Evolutionary conservation across 2,888 invertebrate species (phyloP), one percentile per base, ranked within the genome.

Genomic region (Stomorhina lunata): DNA sequence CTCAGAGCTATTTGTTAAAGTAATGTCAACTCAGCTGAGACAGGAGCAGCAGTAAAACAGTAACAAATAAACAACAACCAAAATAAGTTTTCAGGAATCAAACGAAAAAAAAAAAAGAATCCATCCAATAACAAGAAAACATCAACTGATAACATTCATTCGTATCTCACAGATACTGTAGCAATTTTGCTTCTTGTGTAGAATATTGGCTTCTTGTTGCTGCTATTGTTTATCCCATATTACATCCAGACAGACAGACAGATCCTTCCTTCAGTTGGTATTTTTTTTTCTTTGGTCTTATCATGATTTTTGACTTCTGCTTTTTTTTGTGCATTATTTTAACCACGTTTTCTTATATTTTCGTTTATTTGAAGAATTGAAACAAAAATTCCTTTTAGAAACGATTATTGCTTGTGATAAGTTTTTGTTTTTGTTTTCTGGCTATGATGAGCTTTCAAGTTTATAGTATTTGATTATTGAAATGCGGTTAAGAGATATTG

Each of bases 1-100:
- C 79, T 20, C 20, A 75, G 53, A 82, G 82, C 75, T 79, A 75
- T 82, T 75, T 79, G 75, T 82, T 50, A 75, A 59, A 61, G 69
- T 43, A 69, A 61, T 79, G 82, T 82, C 79, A 82, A 79, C 53
- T 79, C 69, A 75, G 78, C 69, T 66, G 72, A 29, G 22, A 34
- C 59, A 61, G 59, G 50, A 69, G 22, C 25, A 72, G 65, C n/a
- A n/a, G n/a, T n/a, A n/a, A n/a, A n/a, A n/a, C n/a, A n/a, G n/a
- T n/a, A 63, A 78, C 63, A 69, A 78, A 71, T 53, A 34, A 78
- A 69, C 68, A 61, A 15, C 61, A 61, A 7, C n/a, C 20, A 50
- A 5, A 61, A 53, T 29, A 63, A 66, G 22, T 12, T 27, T 34
- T 10, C 29, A 29, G 15, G 4, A 6, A 32, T 17, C 25, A 25